A percentile compares a stretch with the other conserved stretches of the same genome.
Evolutionary conservation across 2,888 invertebrate species (phyloP).

Genomic region (Pterostichus niger): DNA sequence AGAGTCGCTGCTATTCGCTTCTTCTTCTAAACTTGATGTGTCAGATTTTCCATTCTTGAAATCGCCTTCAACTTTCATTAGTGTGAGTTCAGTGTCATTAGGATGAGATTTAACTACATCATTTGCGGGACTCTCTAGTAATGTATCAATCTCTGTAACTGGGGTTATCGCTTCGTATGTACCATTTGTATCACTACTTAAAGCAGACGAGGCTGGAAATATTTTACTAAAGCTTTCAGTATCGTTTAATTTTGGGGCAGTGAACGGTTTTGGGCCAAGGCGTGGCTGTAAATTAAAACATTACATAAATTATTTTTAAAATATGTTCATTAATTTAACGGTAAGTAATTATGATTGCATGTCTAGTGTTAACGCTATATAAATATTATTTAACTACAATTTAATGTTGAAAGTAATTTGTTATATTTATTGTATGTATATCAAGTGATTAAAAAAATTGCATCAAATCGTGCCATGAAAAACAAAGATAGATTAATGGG

Average conservation of each 20-base stretch:
- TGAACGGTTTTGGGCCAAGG: slow-evolving; percentile 92
- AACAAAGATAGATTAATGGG: too few relatives aligned
- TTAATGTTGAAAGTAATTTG: background rate
- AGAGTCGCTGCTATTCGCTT: slow-evolving; percentile 82
- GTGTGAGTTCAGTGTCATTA: slow-evolving; percentile 60
- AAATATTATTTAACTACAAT: too few relatives aligned
- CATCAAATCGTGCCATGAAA: too few relatives aligned
- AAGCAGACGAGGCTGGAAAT: slow-evolving; percentile 88
- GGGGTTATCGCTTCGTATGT: slow-evolving; percentile 70
- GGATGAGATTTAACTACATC: slow-evolving; percentile 53
- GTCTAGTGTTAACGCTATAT: background rate
- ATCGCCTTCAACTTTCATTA: slow-evolving; percentile 67
- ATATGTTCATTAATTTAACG: slow-evolving; percentile 33
- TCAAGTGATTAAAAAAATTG: too few relatives aligned
- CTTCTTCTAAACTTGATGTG: slow-evolving; percentile 80
- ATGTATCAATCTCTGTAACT: slow-evolving; percentile 74
- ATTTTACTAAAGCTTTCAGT: slow-evolving; percentile 90
- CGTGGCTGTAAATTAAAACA: slow-evolving; percentile 82
- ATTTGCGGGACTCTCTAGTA: slow-evolving; percentile 75
- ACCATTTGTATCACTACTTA: slow-evolving; percentile 77
- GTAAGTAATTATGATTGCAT: slow-evolving; percentile 3
- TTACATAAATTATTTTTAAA: slow-evolving; percentile 22
- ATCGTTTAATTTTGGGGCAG: slow-evolving; percentile 85
- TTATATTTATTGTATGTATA: too few relatives aligned
- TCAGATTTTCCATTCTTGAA: slow-evolving; percentile 82